A percentile compares a stretch with the other conserved stretches of the same genome.
phyloP scores from a whole-genome alignment of 2,888 invertebrate species.

The Octodonta nipae region DNA sequence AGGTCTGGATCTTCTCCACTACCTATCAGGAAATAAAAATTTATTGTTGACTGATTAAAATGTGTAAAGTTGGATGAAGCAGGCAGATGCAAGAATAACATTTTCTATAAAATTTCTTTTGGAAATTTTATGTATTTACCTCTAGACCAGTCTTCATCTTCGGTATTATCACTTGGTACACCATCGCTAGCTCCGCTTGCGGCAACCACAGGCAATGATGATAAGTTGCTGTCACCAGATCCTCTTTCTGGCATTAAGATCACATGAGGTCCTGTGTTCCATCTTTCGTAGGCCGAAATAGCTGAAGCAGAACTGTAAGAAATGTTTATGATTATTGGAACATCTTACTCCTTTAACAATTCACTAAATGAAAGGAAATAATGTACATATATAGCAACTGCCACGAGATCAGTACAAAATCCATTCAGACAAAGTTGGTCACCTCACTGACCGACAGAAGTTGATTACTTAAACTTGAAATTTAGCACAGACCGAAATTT shows the following conservation, averaged over 20 bases:
- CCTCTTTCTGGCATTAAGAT: slow-evolving; percentile 21
- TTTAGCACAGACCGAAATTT: too few species aligned
- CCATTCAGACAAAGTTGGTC: too few species aligned
- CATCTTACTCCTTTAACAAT: too few species aligned
- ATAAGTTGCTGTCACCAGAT: slow-evolving; percentile 10
- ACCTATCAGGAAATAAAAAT: slow-evolving; percentile 17
- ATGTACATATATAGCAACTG: too few species aligned
- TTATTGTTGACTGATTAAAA: background rate
- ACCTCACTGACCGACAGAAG: too few species aligned
- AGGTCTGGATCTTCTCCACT: slow-evolving; percentile 53
- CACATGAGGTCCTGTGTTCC: slow-evolving; percentile 26
- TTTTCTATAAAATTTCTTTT: background rate
- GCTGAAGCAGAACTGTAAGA: slow-evolving; percentile 24
- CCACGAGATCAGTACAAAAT: too few species aligned
- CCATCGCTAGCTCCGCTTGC: slow-evolving; percentile 42
- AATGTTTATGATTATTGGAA: too few species aligned
- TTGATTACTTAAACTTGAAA: too few species aligned
- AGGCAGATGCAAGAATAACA: background rate
- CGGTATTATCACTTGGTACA: slow-evolving; percentile 48
- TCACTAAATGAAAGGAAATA: too few species aligned
- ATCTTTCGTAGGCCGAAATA: slow-evolving; percentile 16
- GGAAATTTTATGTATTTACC: slow-evolving; percentile 19
- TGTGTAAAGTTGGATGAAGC: background rate
- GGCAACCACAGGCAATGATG: slow-evolving; percentile 21
- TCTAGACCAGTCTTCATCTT: slow-evolving; percentile 61